These are phyloP conservation scores for Cyrtonyx montezumae DNA, from an alignment of 2,113 vertebrate species.

Conservation along the genomic window DNA sequence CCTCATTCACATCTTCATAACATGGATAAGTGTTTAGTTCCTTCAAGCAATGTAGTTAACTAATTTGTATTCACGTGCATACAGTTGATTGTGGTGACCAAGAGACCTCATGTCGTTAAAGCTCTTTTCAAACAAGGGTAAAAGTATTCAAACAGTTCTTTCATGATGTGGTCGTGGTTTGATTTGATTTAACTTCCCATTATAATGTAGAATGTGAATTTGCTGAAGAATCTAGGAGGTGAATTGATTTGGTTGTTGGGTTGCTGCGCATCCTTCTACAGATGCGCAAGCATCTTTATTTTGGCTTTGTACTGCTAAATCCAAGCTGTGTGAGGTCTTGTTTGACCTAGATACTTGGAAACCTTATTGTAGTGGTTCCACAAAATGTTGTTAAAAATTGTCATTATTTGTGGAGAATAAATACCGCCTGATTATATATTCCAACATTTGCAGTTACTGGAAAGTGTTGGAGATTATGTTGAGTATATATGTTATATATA, in stretches of 20 bases:
- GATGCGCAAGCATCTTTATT: neutral
- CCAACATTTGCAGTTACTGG: neutral
- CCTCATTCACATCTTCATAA: rapidly evolving
- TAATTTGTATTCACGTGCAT: neutral
- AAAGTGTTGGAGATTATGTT: neutral
- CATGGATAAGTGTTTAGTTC: neutral
- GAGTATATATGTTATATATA: neutral
- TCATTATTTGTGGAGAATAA: neutral
- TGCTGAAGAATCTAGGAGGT: neutral
- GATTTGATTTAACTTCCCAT: neutral
- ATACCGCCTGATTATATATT: neutral
- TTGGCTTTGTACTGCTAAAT: neutral
- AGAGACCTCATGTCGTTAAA: rapidly evolving
- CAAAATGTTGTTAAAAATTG: neutral
- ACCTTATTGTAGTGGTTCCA: neutral
- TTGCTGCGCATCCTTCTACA: neutral
- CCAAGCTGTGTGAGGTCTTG: rapidly evolving
- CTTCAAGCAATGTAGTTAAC: neutral
- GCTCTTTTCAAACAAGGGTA: neutral
- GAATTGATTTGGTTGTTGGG: neutral
- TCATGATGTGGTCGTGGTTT: neutral
- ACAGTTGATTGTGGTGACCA: neutral
- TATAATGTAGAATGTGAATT: neutral
- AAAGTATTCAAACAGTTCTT: neutral
- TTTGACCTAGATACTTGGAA: neutral